These are phyloP conservation scores for Heliconius himera DNA, from an alignment of 1,140 invertebrate genomes.

Conservation along the genomic window DNA sequence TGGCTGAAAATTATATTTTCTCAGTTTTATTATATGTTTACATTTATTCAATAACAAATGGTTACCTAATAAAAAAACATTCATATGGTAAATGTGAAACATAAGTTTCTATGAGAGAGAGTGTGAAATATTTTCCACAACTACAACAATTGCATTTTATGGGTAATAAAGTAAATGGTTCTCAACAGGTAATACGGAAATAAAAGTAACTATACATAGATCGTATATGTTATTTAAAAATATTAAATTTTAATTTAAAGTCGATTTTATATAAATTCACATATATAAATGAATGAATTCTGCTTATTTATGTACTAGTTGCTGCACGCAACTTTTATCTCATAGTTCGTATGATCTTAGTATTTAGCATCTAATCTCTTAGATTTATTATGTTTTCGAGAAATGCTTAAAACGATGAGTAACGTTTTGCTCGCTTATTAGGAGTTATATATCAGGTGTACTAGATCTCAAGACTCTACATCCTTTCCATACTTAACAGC, in stretches of 20 bases:
- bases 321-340: too few species aligned
- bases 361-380: too few species aligned
- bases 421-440: too few species aligned
- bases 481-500: too few species aligned
- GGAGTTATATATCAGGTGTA: too few species aligned
- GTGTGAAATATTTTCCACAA: constrained; percentile 47
- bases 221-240: not conserved
- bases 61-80: not conserved
- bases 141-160: constrained; percentile 40
- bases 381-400: too few species aligned
- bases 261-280: not conserved
- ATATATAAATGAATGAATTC: not conserved
- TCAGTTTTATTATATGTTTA: too few species aligned
- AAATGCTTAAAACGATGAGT: too few species aligned
- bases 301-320: not conserved
- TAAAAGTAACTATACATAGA: not conserved
- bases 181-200: constrained; percentile 16
- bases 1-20: too few species aligned
- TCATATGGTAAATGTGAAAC: not conserved
- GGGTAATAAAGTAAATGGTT: constrained; percentile 45
- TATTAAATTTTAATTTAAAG: not conserved
- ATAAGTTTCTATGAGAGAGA: constrained; percentile 32
- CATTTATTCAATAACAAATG: not conserved
- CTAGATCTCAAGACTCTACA: too few species aligned
- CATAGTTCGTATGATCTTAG: too few species aligned